A percentile compares a stretch with the other conserved stretches of the same genome.
Conservation (phyloP, 2,888 invertebrate genomes). For the Rhopalosiphum nymphaeae region DNA sequence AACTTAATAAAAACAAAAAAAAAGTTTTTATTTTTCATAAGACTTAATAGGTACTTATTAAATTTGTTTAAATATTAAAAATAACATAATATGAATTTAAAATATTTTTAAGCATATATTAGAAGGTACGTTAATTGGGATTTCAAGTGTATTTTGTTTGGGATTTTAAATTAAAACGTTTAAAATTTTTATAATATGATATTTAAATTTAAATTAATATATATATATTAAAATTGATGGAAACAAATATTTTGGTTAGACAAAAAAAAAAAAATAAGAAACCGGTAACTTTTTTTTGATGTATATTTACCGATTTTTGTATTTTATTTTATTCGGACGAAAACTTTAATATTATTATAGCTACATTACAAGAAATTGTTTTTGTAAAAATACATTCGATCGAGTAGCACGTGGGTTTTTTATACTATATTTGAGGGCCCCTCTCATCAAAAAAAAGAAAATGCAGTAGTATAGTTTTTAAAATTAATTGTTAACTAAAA, state of each 20-base stretch:
- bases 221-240: not conserved
- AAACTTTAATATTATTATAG: not conserved
- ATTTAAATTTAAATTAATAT: not conserved
- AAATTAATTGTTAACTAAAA: not conserved
- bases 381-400: not conserved
- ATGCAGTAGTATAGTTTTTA: not conserved
- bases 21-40: too few relatives aligned
- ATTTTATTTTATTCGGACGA: not conserved
- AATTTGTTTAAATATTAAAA: too few relatives aligned
- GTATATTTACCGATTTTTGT: not conserved
- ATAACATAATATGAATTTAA: too few relatives aligned
- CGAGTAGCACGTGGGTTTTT: not conserved
- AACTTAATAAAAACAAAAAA: too few relatives aligned
- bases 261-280: not conserved
- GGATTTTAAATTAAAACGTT: not conserved
- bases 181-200: not conserved
- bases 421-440: not conserved
- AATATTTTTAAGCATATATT: too few relatives aligned
- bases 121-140: too few relatives aligned
- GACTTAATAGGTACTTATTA: too few relatives aligned
- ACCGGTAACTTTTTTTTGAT: not conserved
- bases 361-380: not conserved
- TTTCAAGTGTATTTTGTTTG: not conserved
- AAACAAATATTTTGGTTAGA: not conserved
- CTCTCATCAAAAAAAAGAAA: not conserved